Conservation (phyloP, 2,888 invertebrate species). For the Electrophaes corylata region DNA sequence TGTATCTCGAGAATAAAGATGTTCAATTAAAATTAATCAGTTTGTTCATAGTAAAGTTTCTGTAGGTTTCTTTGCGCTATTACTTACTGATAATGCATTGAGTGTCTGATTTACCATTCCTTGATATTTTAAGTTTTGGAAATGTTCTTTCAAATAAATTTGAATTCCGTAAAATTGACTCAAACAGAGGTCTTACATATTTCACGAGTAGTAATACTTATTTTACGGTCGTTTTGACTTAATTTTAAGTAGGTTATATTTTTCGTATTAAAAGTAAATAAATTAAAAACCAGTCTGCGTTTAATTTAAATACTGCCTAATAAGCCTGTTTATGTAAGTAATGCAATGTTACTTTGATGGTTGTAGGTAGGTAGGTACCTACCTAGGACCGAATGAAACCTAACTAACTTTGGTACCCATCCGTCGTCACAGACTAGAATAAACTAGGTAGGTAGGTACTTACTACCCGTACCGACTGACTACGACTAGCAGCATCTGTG, state of each 20-base stretch:
- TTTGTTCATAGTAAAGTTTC: background rate
- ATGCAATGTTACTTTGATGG: too few relatives aligned
- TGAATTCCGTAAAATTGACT: slow-evolving; percentile 7
- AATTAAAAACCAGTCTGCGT: slow-evolving; percentile 46
- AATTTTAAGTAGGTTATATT: slow-evolving; percentile 78
- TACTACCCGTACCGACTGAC: too few relatives aligned
- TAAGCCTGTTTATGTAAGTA: too few relatives aligned
- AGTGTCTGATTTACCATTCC: slow-evolving; percentile 21
- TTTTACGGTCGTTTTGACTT: slow-evolving; percentile 61
- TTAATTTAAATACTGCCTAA: slow-evolving; percentile 27
- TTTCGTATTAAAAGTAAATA: slow-evolving; percentile 72
- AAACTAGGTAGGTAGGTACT: too few relatives aligned
- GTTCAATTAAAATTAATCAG: slow-evolving; percentile 4
- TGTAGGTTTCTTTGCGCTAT: slow-evolving; percentile 4
- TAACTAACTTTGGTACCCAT: too few relatives aligned
- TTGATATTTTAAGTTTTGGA: slow-evolving; percentile 6
- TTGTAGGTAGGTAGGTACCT: too few relatives aligned
- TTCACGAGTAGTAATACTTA: slow-evolving; percentile 51
- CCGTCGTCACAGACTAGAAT: too few relatives aligned
- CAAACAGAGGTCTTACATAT: slow-evolving; percentile 33
- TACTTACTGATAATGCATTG: slow-evolving; percentile 10
- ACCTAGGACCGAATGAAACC: too few relatives aligned
- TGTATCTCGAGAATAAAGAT: background rate
- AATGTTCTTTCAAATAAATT: slow-evolving; percentile 1
- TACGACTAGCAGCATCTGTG: too few relatives aligned